phyloP scores from a whole-genome alignment of 2,797 vertebrate species.

The Leptodactylus fallax region DNA sequence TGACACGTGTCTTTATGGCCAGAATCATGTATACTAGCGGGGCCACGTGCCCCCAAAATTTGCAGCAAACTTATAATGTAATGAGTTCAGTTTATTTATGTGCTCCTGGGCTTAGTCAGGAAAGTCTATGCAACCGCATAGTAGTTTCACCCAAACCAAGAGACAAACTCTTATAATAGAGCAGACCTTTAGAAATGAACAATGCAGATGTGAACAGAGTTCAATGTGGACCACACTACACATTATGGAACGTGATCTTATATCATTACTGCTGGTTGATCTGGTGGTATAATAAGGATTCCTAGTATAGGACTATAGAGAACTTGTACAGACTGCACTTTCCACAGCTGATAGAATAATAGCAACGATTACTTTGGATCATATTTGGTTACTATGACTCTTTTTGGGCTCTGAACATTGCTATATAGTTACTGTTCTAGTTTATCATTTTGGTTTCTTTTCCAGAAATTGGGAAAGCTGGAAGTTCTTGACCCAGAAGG shows the following conservation, averaged over 20 bases:
- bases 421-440: not conserved
- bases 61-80: too few species aligned
- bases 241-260: not conserved
- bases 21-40: too few species aligned
- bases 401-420: not conserved
- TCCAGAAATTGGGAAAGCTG: slow-evolving; percentile 58
- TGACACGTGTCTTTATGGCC: too few species aligned
- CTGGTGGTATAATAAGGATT: not conserved
- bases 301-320: not conserved
- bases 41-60: too few species aligned
- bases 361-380: not conserved
- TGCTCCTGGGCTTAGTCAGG: too few species aligned
- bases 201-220: too few species aligned
- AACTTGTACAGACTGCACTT: not conserved
- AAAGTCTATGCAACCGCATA: too few species aligned
- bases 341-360: not conserved
- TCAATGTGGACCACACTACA: not conserved
- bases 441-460: not conserved
- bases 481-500: slow-evolving; percentile 63
- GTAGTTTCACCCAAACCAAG: too few species aligned
- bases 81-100: too few species aligned
- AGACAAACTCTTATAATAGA: too few species aligned
- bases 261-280: not conserved
- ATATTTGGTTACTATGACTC: not conserved
- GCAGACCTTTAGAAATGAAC: too few species aligned